Conservation (phyloP, 53 echinoderm and acorn worm species). For the Astropecten irregularis region DNA sequence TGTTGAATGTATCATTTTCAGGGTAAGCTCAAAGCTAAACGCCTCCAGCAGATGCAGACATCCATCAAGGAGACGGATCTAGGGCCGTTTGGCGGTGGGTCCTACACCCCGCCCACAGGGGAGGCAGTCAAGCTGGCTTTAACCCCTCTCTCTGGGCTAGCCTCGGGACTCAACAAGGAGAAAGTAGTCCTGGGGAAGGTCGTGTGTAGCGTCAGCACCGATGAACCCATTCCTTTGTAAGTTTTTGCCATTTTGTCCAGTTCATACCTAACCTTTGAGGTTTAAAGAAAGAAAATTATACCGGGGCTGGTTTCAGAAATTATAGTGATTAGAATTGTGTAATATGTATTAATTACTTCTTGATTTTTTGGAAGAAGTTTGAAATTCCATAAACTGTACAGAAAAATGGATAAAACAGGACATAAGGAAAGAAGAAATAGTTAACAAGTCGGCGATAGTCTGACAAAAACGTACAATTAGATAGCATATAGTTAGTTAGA, state of each 20-base stretch:
- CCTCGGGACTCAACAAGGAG: conserved; percentile 74
- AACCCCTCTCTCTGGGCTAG: conserved; percentile 62
- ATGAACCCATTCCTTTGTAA: conserved; percentile 99
- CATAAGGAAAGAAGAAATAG: too few species aligned
- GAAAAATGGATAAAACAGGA: too few species aligned
- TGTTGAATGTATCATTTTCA: too few species aligned
- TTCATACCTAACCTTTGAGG: too few species aligned
- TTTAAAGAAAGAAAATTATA: too few species aligned
- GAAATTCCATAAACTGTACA: too few species aligned
- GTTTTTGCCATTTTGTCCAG: too few species aligned
- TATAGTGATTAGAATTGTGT: too few species aligned
- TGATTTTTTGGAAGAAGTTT: not conserved
- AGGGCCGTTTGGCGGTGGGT: conserved; percentile 94
- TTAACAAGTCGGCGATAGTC: too few species aligned
- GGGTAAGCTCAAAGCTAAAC: conserved; percentile 96
- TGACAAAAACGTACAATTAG: too few species aligned
- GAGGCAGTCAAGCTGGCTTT: conserved; percentile 81
- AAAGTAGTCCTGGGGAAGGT: conserved; percentile 95
- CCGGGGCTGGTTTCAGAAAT: too few species aligned
- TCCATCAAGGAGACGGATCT: conserved; percentile 83
- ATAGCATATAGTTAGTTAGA: too few species aligned
- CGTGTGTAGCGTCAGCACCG: conserved; percentile 87
- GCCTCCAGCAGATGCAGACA: conserved; percentile 81
- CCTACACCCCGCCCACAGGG: conserved; percentile 77
- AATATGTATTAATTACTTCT: not conserved